A percentile compares a stretch with the other conserved stretches of the same genome.
phyloP scores from a whole-genome alignment of 2,797 vertebrate genomes.

The Macroramphosus scolopax region DNA sequence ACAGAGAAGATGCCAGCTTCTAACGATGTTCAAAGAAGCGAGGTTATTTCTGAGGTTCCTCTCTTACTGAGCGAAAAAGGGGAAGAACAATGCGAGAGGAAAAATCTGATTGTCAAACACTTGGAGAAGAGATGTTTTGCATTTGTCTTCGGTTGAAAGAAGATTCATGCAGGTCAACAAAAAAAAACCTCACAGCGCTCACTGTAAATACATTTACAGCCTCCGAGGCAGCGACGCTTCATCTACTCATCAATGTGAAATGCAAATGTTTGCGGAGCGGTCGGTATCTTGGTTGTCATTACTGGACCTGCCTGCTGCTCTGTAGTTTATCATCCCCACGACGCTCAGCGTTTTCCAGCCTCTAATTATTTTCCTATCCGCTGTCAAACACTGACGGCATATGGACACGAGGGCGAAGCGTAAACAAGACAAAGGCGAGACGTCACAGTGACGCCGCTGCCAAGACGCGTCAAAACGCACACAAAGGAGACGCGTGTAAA shows the following conservation, averaged over 20 bases:
- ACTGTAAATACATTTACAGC: slow-evolving; percentile 14
- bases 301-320: slow-evolving; percentile 9
- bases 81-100: slow-evolving; percentile 4
- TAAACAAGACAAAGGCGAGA: slow-evolving; percentile 39
- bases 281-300: slow-evolving; percentile 22
- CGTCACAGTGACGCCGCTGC: slow-evolving; percentile 12
- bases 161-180: slow-evolving; percentile 13
- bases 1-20: slow-evolving; percentile 36
- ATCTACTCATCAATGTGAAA: slow-evolving; percentile 15
- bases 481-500: slow-evolving; percentile 42
- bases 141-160: slow-evolving; percentile 19
- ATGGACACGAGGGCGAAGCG: slow-evolving; percentile 35
- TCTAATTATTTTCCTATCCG: slow-evolving; percentile 67
- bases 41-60: slow-evolving; percentile 38
- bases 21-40: slow-evolving; percentile 47
- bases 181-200: slow-evolving; percentile 17
- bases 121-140: slow-evolving; percentile 3
- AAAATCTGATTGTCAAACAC: slow-evolving; percentile 2
- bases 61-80: slow-evolving; percentile 8
- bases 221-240: slow-evolving; percentile 4
- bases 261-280: slow-evolving; percentile 9
- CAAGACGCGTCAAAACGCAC: slow-evolving; percentile 21
- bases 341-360: slow-evolving; percentile 24
- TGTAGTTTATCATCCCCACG: slow-evolving; percentile 30
- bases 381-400: slow-evolving; percentile 60